phyloP scores from a whole-genome alignment of 2,888 invertebrate genomes.

The Calameuta idolon region DNA sequence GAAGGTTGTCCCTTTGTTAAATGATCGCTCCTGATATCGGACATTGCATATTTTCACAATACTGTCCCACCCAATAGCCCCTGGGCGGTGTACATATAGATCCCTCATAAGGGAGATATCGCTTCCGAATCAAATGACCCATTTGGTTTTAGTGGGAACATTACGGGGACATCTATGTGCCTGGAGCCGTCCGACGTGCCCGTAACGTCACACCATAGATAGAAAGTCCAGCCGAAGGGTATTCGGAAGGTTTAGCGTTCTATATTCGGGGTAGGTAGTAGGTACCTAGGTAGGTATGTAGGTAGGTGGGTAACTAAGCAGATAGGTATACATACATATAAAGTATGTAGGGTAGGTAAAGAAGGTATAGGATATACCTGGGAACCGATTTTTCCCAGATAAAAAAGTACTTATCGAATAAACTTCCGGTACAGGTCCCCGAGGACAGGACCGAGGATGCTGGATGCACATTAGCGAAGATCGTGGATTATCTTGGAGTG shows the following conservation, averaged over 20 bases:
- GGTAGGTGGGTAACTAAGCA: background rate
- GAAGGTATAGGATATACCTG: background rate
- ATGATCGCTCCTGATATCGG: conserved; percentile 53
- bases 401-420: background rate
- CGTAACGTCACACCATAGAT: conserved; percentile 39
- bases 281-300: background rate
- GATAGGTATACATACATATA: background rate
- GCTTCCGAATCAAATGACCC: conserved; percentile 66
- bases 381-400: background rate
- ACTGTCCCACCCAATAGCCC: conserved; percentile 33
- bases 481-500: conserved; percentile 20
- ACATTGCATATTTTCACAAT: conserved; percentile 60
- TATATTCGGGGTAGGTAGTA: background rate
- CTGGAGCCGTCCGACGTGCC: conserved; percentile 43
- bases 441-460: background rate
- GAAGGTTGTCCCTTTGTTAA: background rate
- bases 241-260: conserved; percentile 27
- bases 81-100: conserved; percentile 43
- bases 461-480: background rate
- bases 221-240: conserved; percentile 56
- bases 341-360: background rate
- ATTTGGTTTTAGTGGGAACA: conserved; percentile 64
- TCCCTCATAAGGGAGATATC: conserved; percentile 64
- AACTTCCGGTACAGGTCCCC: background rate
- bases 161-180: conserved; percentile 62